These are phyloP conservation scores for Corynorhinus townsendii DNA, from an alignment of 2,113 vertebrate species.

Conservation along the genomic window DNA sequence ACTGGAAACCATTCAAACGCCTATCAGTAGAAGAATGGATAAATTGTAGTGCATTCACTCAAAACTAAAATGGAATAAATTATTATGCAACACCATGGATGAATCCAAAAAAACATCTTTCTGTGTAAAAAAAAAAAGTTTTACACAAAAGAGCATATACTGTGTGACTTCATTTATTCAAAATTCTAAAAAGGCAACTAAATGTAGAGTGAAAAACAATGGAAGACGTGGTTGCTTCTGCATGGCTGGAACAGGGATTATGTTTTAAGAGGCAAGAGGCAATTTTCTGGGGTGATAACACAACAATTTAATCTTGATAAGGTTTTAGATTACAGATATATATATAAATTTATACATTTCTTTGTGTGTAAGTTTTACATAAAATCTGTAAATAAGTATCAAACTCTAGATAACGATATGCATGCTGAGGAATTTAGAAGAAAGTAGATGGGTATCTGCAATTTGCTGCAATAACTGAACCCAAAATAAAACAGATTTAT, in stretches of 20 bases:
- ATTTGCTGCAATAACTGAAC: neutral
- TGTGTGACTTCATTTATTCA: neutral
- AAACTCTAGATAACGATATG: neutral
- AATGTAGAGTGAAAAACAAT: neutral
- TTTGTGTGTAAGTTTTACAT: neutral
- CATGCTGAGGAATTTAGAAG: neutral
- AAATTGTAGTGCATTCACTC: neutral
- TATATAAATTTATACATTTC: neutral
- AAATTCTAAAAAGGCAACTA: neutral
- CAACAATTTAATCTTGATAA: neutral
- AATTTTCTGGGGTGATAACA: neutral
- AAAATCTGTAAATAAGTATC: neutral
- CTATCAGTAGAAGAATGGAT: neutral
- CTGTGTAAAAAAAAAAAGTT: neutral
- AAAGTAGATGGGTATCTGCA: neutral
- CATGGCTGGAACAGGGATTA: neutral
- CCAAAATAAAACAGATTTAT: neutral
- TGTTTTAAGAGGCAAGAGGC: neutral
- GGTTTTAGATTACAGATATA: neutral
- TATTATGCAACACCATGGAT: neutral
- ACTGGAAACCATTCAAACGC: neutral
- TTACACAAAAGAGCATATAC: neutral
- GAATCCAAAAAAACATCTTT: neutral
- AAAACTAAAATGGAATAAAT: neutral
- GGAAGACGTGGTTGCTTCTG: neutral